Base-by-base conservation (phyloP, 2,797 vertebrate genomes). In the Mionectes olivaceus region DNA sequence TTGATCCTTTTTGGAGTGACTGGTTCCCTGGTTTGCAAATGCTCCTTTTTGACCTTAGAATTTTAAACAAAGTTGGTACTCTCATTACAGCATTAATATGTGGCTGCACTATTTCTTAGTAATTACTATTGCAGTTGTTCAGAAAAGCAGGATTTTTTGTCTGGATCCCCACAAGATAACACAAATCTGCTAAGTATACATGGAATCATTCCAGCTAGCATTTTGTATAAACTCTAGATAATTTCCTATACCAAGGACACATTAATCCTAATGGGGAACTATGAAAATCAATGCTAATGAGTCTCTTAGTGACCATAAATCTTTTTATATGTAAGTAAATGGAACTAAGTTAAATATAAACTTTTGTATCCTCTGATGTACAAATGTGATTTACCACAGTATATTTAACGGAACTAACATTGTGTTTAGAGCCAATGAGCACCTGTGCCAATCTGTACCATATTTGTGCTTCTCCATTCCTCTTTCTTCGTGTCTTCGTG, bases 211-310 rank as follows among this genome's bases (percentile, higher is more conserved):
- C 65, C 92, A 96, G 49, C 12, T 87, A 89, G 35, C 46, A 89
- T 95, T 95, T 95, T 93, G 85, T 89, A 86, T 41, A 64, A 77
- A 77, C 44, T 55, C 63, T 23, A 10, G 63, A 86, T 76, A 94
- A 89, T 94, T 96, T 97, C 89, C 91, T 89, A 5, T 89, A 90
- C 52, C 65, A 95, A 95, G 53, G 50, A 70, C 50, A 49, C 35
- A 80, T 70, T 94, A 88, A 95, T 96, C 95, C 90, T 68, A 87
- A 93, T 35, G 23, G 24, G 19, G 49, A 55, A 85, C 73, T 92
- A 64, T 78, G 82, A 97, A 97, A 97, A 96, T 96, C 93, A 88
- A 93, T 97, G 81, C 35, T 96, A 96, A 96, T 93, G 74, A 96
- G 65, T 53, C 59, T 97, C 70, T 8, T 15, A 39, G 43, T 94